Base-by-base conservation (phyloP, 2,113 vertebrate species). In the Triplophysa rosa region DNA sequence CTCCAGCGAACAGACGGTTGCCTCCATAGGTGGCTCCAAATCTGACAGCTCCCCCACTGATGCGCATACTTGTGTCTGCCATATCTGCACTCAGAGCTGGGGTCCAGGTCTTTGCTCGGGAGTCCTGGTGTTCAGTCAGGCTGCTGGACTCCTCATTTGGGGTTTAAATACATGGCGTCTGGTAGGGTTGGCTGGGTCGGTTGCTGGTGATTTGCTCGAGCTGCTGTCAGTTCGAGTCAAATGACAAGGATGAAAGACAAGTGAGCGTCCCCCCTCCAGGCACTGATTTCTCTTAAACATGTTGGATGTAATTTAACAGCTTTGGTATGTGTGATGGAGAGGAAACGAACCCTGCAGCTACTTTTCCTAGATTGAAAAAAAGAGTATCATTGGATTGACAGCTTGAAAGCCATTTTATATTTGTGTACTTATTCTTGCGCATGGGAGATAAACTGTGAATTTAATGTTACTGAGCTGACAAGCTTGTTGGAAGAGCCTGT, bases 11-110 rank as follows among this genome's bases (percentile, higher is more conserved):
- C 67, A 90, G 68, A 67, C 65, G 69, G 81, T 88, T 90, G 70
- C 89, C 77, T 29, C 86, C 85, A 75, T 90, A 90, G n/a, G 85
- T 87, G 70, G 86, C 89, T 16, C 89, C 89, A 45, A 80, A 89
- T 83, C 88, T 84, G 75, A 90, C 89, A 17, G 87, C 86, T 11
- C 80, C 77, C 74, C 89, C 88, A 68, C 82, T 85, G 82, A 89
- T 45, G 68, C 70, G 86, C 16, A 78, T 17, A 63, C 69, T 87
- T 49, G 70, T 81, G 58, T 89, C 88, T 47, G 83, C 67, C 79
- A 86, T 87, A 69, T 80, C 56, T 68, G 75, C 71, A 81, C 67
- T 82, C 76, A 84, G 75, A 82, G 83, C 82, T 84, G 77, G 67
- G 80, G 78, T 76, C 56, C 67, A 84, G 78, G 77, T 83, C 61